These are phyloP conservation scores for Aporophyla lueneburgensis DNA, from an alignment of 2,888 invertebrate species.

Conservation along the genomic window DNA sequence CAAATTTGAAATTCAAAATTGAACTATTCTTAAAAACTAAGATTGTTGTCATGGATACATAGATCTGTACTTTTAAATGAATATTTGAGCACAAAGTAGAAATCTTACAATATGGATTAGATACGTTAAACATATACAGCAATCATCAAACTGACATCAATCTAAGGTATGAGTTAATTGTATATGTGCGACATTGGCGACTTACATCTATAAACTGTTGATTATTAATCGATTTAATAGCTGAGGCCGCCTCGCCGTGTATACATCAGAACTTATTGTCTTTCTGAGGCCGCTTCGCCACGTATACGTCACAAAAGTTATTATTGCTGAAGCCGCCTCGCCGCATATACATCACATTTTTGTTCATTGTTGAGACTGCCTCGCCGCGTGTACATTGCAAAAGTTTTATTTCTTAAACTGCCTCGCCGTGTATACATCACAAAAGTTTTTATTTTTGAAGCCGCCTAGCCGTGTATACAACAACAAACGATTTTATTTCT, in stretches of 20 bases:
- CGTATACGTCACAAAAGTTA: neutral
- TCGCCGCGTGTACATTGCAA: conserved; percentile 11
- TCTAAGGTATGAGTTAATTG: conserved; percentile 33
- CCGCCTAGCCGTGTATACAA: conserved; percentile 32
- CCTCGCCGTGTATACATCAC: conserved; percentile 28
- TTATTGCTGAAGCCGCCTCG: conserved; percentile 50
- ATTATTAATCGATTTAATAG: conserved; percentile 18
- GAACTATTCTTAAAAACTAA: conserved; percentile 65
- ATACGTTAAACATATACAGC: conserved; percentile 47
- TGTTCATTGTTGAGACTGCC: no score
- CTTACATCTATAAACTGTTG: conserved; percentile 41
- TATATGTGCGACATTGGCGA: conserved; percentile 54
- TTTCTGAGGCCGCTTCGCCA: conserved; percentile 49
- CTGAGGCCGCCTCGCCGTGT: conserved; percentile 32
- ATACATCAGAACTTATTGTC: neutral
- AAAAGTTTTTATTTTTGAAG: conserved; percentile 34
- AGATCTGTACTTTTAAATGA: conserved; percentile 66
- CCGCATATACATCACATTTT: no score
- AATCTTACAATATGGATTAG: conserved; percentile 60
- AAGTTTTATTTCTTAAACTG: conserved; percentile 38
- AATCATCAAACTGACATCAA: conserved; percentile 27
- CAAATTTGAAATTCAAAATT: conserved; percentile 53
- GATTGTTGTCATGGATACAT: conserved; percentile 73
- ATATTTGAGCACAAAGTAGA: conserved; percentile 73
- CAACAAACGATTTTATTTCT: conserved; percentile 20